Base-by-base conservation (phyloP, 2,113 vertebrate genomes). In the Arothron firmamentum region DNA sequence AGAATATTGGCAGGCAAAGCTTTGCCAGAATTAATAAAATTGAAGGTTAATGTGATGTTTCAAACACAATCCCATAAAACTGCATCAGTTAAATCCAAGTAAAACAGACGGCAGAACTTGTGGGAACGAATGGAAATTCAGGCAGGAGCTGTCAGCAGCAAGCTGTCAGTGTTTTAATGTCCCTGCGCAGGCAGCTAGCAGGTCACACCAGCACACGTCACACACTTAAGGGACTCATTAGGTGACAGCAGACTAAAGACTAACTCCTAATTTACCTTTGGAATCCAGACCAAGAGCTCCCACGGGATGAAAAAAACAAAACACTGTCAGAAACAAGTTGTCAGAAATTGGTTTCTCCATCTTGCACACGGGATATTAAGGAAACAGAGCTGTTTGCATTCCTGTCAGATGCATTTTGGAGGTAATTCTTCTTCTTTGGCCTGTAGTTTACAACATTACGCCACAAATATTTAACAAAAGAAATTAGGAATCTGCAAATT, bases 221-320 rank as follows among this genome's bases (percentile, higher is more conserved):
- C 65, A 79, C 63, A 56, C 15, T 63, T 42, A 59, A 21, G 8
- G 5, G 23, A 54, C 52, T 78, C 48, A 72, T 77, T 65, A 67
- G 50, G 51, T 62, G 56, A 52, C 46, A 28, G 19, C 43, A 28
- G 28, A 34, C 48, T 43, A 48, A 62, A 65, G 67, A 54, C 19
- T 49, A 52, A 21, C 50, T 52, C 12, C 21, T 63, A 19, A 65
- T 67, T 54, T 47, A 52, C 14, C 34, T 38, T 38, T 38, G 8
- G 34, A 38, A 38, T 38, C 34, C 4, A 38, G 9, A 28, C 25
- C 25, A 28, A 28, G 25, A 28, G 34, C 2, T 38, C 34, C 34
- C 34, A 38, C 34, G 55, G 14, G 20, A 3, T 19, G 52, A 59
- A 60, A 41, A 41, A 53, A 42, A 41, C 38, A 25, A 19, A 45